A percentile compares a stretch with the other conserved stretches of the same genome.
Evolutionary conservation across 2,113 vertebrate genomes (phyloP).

Genomic region (Cacatua alba): DNA sequence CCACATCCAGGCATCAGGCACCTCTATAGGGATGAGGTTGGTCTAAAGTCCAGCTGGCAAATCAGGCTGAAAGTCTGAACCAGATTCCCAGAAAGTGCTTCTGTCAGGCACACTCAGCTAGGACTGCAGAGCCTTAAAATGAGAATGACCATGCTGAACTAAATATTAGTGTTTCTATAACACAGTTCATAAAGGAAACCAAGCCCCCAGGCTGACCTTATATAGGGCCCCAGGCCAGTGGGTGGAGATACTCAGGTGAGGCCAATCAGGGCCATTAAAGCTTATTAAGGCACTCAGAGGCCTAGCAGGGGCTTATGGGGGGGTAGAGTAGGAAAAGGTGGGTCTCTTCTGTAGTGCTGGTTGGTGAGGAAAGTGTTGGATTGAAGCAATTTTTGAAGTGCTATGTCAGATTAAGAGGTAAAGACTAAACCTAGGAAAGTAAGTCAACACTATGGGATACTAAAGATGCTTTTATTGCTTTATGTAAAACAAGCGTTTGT

Average conservation of each 20-base stretch:
- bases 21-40: rapidly evolving
- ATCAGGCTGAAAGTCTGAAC: neutral
- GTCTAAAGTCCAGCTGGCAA: rapidly evolving
- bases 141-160: rapidly evolving
- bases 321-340: rapidly evolving
- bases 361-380: rapidly evolving
- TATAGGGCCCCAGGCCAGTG: neutral
- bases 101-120: rapidly evolving
- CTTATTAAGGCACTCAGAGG: neutral
- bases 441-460: rapidly evolving
- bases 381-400: rapidly evolving
- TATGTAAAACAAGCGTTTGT: neutral
- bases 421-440: rapidly evolving
- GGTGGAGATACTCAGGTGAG: neutral
- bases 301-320: rapidly evolving
- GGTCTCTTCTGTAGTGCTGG: rapidly evolving
- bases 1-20: too few species aligned
- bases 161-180: rapidly evolving
- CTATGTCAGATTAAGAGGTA: rapidly evolving
- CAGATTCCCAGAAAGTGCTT: rapidly evolving
- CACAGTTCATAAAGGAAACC: rapidly evolving
- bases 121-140: rapidly evolving
- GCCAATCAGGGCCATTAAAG: neutral
- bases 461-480: rapidly evolving
- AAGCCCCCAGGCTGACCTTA: neutral